Conservation (phyloP, 2,113 vertebrate genomes). For the Chionis minor region DNA sequence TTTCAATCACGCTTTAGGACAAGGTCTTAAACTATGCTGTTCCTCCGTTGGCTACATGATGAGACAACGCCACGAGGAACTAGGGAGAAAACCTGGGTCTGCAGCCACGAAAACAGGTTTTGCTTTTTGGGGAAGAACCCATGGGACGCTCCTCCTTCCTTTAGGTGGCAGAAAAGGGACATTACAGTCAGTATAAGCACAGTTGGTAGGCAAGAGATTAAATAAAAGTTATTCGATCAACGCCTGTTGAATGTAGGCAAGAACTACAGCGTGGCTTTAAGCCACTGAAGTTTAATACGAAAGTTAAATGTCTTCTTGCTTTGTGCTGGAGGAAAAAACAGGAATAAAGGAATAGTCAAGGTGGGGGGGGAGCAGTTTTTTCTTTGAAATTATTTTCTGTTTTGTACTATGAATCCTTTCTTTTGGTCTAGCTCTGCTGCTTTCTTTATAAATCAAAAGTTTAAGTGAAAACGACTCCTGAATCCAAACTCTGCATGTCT, state of each 20-base stretch:
- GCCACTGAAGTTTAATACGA: background rate
- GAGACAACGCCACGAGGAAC: background rate
- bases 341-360: background rate
- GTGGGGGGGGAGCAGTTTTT: background rate
- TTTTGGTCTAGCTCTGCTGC: background rate
- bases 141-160: background rate
- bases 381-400: background rate
- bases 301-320: background rate
- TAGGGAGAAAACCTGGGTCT: background rate
- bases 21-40: background rate
- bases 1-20: background rate
- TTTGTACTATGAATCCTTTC: background rate
- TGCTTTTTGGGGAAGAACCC: background rate
- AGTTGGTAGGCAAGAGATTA: background rate
- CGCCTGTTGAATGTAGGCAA: background rate
- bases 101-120: background rate
- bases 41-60: background rate
- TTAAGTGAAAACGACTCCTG: background rate
- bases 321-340: background rate
- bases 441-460: background rate
- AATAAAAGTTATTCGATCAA: background rate
- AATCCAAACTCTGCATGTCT: background rate
- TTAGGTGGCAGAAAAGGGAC: constrained; percentile 50
- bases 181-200: background rate
- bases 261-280: background rate